Conservation (phyloP, 2,797 vertebrate genomes). For the Huso huso region DNA sequence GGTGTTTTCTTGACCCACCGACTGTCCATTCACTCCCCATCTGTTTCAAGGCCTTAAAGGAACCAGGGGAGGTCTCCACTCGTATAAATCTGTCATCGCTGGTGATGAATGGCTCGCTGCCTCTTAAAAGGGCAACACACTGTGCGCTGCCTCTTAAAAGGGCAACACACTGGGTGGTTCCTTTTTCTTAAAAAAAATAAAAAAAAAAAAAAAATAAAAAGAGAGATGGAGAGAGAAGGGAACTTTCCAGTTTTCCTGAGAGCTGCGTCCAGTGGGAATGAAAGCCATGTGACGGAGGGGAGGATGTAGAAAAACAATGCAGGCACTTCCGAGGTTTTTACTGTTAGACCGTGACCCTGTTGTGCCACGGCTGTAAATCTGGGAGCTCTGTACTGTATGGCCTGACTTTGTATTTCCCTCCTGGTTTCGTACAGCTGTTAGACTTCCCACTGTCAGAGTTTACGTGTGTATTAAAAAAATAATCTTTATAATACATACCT, state of each 20-base stretch:
- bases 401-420: too few relatives aligned
- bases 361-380: too few relatives aligned
- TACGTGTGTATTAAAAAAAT: too few relatives aligned
- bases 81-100: slow-evolving; percentile 63
- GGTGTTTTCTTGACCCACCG: slow-evolving; percentile 58
- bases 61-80: slow-evolving; percentile 46
- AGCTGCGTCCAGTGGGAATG: too few relatives aligned
- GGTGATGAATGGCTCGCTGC: slow-evolving; percentile 52
- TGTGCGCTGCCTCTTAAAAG: slow-evolving; percentile 15
- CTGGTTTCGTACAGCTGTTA: too few relatives aligned
- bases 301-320: too few relatives aligned
- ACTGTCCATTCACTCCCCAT: slow-evolving; percentile 65
- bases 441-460: too few relatives aligned
- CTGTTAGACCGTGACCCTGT: not conserved
- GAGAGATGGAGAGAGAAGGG: not conserved
- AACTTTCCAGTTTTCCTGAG: slow-evolving; percentile 1
- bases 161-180: slow-evolving; percentile 53
- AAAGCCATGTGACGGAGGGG: too few relatives aligned
- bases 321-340: too few relatives aligned
- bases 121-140: slow-evolving; percentile 34
- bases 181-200: slow-evolving; percentile 21
- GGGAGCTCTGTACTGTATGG: too few relatives aligned
- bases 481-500: too few relatives aligned
- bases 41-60: slow-evolving; percentile 62
- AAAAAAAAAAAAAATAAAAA: not conserved